These are phyloP conservation scores for Notolepis coatsorum DNA, from an alignment of 2,797 vertebrate species.

Conservation along the genomic window DNA sequence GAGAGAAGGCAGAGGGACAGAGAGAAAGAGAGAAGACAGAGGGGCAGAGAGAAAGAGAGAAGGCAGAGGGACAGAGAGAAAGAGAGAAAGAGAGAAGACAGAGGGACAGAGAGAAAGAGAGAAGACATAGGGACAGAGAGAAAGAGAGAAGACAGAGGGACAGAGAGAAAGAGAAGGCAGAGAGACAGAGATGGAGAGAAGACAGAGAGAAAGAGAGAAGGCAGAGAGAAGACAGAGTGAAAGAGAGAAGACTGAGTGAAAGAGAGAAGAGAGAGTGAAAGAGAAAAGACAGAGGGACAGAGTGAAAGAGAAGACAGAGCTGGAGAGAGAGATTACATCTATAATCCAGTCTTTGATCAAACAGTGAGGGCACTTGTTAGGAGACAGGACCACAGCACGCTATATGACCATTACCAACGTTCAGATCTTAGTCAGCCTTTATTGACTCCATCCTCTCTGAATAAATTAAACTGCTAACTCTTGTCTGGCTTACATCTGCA, in stretches of 20 bases:
- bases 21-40: constrained; percentile 12
- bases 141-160: background rate
- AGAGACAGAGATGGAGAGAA: constrained; percentile 7
- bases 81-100: constrained; percentile 15
- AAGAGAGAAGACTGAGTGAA: constrained; percentile 17
- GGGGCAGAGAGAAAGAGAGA: background rate
- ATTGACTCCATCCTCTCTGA: constrained; percentile 51
- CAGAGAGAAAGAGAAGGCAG: background rate
- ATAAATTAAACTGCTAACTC: constrained; percentile 54
- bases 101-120: too few relatives aligned
- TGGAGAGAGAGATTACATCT: constrained; percentile 68
- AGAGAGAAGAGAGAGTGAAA: too few relatives aligned
- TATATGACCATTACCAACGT: constrained; percentile 57
- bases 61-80: background rate
- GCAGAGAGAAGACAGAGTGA: background rate
- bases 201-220: background rate
- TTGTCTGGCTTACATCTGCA: constrained; percentile 32
- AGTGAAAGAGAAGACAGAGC: constrained; percentile 34
- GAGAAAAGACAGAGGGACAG: constrained; percentile 7
- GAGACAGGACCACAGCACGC: constrained; percentile 55
- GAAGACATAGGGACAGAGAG: constrained; percentile 18
- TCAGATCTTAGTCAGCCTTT: constrained; percentile 57
- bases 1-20: background rate
- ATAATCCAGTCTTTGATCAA: constrained; percentile 73
- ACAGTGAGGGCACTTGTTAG: constrained; percentile 51